These are phyloP conservation scores for Balaeniceps rex DNA, from an alignment of 2,113 vertebrate species.

Conservation along the genomic window DNA sequence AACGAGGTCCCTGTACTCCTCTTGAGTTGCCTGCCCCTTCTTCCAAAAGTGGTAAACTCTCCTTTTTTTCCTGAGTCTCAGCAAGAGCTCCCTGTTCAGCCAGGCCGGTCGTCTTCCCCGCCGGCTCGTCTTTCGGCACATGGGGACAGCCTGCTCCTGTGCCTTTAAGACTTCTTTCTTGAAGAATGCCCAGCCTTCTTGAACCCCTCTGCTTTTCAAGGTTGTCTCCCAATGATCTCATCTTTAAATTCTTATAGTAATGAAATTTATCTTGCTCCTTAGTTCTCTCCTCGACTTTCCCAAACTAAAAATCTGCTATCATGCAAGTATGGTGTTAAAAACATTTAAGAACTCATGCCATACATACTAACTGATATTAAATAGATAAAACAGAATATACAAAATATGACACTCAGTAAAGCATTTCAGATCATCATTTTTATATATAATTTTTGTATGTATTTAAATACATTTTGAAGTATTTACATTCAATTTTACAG, in stretches of 20 bases:
- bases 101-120: too few relatives aligned
- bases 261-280: not conserved
- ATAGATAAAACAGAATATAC: not conserved
- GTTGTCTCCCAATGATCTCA: not conserved
- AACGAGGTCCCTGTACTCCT: too few relatives aligned
- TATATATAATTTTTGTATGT: not conserved
- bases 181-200: too few relatives aligned
- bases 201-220: too few relatives aligned
- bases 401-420: not conserved
- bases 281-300: not conserved
- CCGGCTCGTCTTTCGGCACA: too few relatives aligned
- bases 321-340: not conserved
- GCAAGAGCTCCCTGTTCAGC: too few relatives aligned
- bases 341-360: not conserved
- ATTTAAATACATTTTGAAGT: not conserved
- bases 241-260: not conserved
- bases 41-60: too few relatives aligned
- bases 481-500: not conserved
- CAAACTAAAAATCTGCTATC: not conserved
- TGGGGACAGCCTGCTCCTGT: too few relatives aligned
- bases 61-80: too few relatives aligned
- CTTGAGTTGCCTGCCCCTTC: too few relatives aligned
- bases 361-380: not conserved
- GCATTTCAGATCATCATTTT: not conserved
- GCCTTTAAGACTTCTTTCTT: too few relatives aligned